Evolutionary conservation across 2,888 invertebrate genomes (phyloP).

Genomic region (Drosophila meridionalis): DNA sequence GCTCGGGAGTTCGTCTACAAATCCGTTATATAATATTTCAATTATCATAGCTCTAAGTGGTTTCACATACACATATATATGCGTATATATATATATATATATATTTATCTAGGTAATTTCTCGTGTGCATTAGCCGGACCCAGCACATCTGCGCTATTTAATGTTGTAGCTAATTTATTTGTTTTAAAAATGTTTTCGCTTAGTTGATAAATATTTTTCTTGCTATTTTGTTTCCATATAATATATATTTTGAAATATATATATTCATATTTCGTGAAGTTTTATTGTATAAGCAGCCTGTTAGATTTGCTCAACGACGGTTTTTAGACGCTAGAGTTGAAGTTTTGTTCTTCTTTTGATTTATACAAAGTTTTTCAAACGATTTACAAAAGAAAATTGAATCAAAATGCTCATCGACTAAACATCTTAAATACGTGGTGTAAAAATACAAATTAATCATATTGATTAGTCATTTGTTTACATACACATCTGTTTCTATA

Average conservation of each 20-base stretch:
- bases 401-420: conserved; percentile 36
- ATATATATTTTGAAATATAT: conserved; percentile 45
- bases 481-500: conserved; percentile 33
- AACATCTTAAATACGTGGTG: conserved; percentile 55
- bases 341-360: conserved; percentile 55
- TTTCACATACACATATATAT: conserved; percentile 13
- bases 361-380: conserved; percentile 59
- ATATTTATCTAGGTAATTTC: conserved; percentile 39
- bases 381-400: conserved; percentile 55
- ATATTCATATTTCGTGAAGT: conserved; percentile 46
- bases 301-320: conserved; percentile 70
- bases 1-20: conserved; percentile 36
- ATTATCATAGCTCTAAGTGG: conserved; percentile 5
- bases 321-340: conserved; percentile 74
- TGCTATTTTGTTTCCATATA: conserved; percentile 26
- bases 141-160: conserved; percentile 18
- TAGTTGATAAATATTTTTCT: conserved; percentile 53
- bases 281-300: conserved; percentile 78
- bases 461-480: conserved; percentile 41
- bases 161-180: conserved; percentile 30
- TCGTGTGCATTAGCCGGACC: conserved; percentile 28
- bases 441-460: conserved; percentile 70
- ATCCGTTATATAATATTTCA: conserved; percentile 31
- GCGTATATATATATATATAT: conserved; percentile 19
- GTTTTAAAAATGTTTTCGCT: conserved; percentile 51